Base-by-base conservation (phyloP, 2,113 vertebrate species). In the Corythornis cristatus region DNA sequence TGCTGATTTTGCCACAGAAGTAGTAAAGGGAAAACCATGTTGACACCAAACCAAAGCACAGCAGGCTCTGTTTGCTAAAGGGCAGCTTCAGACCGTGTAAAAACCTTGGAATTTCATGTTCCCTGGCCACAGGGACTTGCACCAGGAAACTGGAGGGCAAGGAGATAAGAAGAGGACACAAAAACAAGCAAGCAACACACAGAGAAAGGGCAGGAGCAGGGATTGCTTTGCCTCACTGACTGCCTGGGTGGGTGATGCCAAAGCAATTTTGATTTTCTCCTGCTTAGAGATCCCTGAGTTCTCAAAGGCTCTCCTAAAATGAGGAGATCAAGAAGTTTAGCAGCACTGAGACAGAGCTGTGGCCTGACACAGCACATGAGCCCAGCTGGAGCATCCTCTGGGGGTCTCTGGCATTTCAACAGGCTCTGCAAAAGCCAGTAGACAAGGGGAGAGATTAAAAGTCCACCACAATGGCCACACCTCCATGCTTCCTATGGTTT, bases 81-180 rank as follows among this genome's bases (percentile, higher is more conserved):
- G 6, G 11, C 31, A n/a, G 18, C 33, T 93, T 80, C 51, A 77
- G 42, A 73, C 84, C 53, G 33, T 9, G 15, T 54, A 70, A 65
- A 37, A 61, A 20, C 16, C 1, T 0, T 0, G 45, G 12, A 56
- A 58, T 4, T 42, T 71, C 42, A 31, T 9, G 3, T 37, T 54
- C 40, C 13, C 15, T 78, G 57, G 53, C 17, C 53, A 81, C 21
- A 11, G 3, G 51, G 48, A 71, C 31, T 61, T 62, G 23, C 2
- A 48, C 6, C 13, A 75, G 33, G 22, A 83, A 84, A 64, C 40
- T 0, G 19, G 35, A 7, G 20, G 14, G 15, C 50, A 80, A 86
- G 22, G 15, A 88, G 37, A 8, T 50, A 33, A 37, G 54, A 65
- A 80, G 77, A 54, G 11, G 23, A 40, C 42, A 67, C 16, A 67